Evolutionary conservation across 2,888 invertebrate genomes (phyloP).

Genomic region (Ypsolopha sequella): DNA sequence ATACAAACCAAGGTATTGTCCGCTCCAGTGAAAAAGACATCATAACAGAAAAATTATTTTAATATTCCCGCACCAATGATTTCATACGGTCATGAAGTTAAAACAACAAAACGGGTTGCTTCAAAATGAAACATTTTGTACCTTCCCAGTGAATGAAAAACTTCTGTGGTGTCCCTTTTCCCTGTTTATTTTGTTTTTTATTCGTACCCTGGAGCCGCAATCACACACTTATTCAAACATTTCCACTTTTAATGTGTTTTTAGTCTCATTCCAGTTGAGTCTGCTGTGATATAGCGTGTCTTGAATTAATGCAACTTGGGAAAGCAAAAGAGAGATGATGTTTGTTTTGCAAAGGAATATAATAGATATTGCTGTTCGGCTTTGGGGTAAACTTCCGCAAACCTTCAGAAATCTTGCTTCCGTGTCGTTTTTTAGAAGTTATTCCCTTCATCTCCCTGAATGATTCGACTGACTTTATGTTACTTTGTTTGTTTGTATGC

Average conservation of each 20-base stretch:
- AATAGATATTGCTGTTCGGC: too few relatives aligned
- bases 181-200: background rate
- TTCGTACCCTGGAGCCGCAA: constrained; percentile 32
- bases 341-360: too few relatives aligned
- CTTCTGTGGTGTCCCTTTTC: background rate
- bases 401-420: too few relatives aligned
- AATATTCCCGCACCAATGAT: background rate
- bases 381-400: too few relatives aligned
- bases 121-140: constrained; percentile 2
- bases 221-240: constrained; percentile 68
- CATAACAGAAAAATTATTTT: background rate
- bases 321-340: background rate
- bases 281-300: background rate
- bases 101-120: background rate
- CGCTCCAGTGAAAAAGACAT: background rate
- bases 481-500: too few relatives aligned
- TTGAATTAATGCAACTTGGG: background rate
- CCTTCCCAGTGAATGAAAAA: background rate
- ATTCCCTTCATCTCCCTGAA: too few relatives aligned
- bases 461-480: too few relatives aligned
- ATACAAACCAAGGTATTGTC: too few relatives aligned
- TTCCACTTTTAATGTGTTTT: constrained; percentile 19
- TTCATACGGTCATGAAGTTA: background rate
- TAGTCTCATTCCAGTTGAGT: background rate
- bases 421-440: too few relatives aligned